Conservation (phyloP, 2,888 invertebrate genomes). For the Apocheima hispidaria region DNA sequence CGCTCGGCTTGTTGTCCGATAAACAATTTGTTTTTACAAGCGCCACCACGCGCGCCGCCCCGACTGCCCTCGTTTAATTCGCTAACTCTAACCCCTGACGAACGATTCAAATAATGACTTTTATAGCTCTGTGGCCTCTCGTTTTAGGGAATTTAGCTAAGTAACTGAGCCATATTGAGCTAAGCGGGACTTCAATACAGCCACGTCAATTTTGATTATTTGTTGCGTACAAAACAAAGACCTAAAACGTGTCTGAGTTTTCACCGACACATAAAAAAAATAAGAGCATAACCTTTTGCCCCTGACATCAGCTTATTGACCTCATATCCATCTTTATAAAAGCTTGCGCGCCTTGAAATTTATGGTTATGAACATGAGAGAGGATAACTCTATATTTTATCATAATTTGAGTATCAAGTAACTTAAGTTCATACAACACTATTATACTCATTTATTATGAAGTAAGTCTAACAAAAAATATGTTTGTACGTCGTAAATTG, state of each 20-base stretch:
- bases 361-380: constrained; percentile 17
- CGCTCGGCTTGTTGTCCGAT: constrained; percentile 38
- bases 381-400: constrained; percentile 23
- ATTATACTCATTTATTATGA: not conserved
- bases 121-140: constrained; percentile 15
- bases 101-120: constrained; percentile 30
- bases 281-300: constrained; percentile 29
- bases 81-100: constrained; percentile 29
- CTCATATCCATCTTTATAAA: constrained; percentile 35
- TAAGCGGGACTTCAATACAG: constrained; percentile 6
- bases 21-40: constrained; percentile 48
- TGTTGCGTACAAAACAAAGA: not conserved
- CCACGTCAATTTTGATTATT: constrained; percentile 9
- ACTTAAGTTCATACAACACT: not conserved
- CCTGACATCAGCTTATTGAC: constrained; percentile 32
- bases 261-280: constrained; percentile 16
- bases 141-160: constrained; percentile 18
- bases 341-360: constrained; percentile 25
- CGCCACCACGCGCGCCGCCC: constrained; percentile 29
- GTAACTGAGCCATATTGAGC: not conserved
- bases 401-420: constrained; percentile 13
- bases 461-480: not conserved
- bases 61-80: constrained; percentile 24
- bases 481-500: not conserved
- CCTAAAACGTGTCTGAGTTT: constrained; percentile 7